Percentiles rank a stretch among this genome's conserved stretches.
Conservation (phyloP, 2,113 vertebrate genomes). For the Toxotes chatareus region DNA sequence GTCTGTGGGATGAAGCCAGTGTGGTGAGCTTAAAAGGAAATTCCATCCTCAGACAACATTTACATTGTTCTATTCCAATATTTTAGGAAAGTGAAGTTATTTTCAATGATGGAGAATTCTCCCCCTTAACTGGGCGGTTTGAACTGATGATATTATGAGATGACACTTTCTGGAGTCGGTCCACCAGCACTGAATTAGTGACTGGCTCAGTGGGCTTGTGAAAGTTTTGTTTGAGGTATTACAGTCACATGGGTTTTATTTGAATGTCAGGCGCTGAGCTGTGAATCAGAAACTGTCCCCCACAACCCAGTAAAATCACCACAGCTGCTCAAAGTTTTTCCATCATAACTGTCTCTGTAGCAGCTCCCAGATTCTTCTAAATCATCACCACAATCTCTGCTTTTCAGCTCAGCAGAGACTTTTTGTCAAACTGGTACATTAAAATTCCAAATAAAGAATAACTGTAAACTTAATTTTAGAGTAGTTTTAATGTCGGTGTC, state of each 20-base stretch:
- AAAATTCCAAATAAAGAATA: background rate
- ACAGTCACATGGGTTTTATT: constrained; percentile 15
- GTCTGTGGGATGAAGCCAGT: constrained; percentile 14
- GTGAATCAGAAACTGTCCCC: constrained; percentile 4
- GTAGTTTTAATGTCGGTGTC: background rate
- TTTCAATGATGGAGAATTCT: background rate
- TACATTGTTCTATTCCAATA: background rate
- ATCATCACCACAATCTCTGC: background rate
- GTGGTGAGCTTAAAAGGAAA: constrained; percentile 5
- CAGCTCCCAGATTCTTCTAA: background rate
- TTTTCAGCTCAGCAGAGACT: constrained; percentile 3
- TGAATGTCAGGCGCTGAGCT: constrained; percentile 6
- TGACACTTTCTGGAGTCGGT: background rate
- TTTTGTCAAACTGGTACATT: background rate
- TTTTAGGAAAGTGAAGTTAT: background rate
- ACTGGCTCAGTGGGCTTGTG: constrained; percentile 10
- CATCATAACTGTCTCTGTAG: background rate
- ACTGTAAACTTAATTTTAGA: too few species aligned
- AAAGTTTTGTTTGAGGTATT: background rate
- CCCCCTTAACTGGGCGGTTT: background rate
- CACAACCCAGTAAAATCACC: constrained; percentile 21
- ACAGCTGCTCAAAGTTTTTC: background rate
- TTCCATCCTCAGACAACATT: background rate
- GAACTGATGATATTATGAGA: background rate
- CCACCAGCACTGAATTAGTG: background rate